Conservation (phyloP, 2,113 vertebrate genomes). For the Nothoprocta perdicaria region DNA sequence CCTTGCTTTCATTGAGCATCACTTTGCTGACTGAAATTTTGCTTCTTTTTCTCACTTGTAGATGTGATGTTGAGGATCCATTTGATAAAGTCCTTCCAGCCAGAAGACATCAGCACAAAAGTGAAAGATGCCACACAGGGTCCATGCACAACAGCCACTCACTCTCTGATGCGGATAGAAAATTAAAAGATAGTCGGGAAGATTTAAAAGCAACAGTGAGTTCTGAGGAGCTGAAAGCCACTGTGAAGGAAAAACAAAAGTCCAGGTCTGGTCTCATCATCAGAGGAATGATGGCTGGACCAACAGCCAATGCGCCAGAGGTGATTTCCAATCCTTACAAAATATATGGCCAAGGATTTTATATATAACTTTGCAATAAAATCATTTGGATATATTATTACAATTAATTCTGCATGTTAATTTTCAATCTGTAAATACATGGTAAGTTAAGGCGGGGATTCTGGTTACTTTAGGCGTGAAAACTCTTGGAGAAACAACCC, state of each 20-base stretch:
- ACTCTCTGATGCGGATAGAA: constrained; percentile 57
- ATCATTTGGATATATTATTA: neutral
- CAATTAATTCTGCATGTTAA: neutral
- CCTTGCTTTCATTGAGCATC: neutral
- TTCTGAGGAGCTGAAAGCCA: constrained; percentile 61
- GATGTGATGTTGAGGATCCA: constrained; percentile 46
- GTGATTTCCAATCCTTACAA: constrained; percentile 48
- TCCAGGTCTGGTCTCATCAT: constrained; percentile 77
- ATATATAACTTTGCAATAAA: neutral
- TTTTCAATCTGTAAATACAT: neutral
- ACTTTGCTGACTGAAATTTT: neutral
- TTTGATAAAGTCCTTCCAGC: constrained; percentile 36
- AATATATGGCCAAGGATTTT: neutral
- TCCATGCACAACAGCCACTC: neutral
- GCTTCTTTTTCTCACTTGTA: constrained; percentile 41
- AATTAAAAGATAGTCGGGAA: neutral
- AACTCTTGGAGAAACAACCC: neutral
- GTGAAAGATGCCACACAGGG: constrained; percentile 30
- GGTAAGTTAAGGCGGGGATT: neutral
- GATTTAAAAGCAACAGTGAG: neutral
- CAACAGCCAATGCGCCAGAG: constrained; percentile 79
- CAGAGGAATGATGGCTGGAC: constrained; percentile 86
- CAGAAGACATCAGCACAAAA: constrained; percentile 53
- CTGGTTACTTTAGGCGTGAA: neutral
- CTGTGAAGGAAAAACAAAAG: constrained; percentile 70